These are phyloP conservation scores for Cygnus buccinator DNA, from an alignment of 2,113 vertebrate genomes.

Conservation along the genomic window DNA sequence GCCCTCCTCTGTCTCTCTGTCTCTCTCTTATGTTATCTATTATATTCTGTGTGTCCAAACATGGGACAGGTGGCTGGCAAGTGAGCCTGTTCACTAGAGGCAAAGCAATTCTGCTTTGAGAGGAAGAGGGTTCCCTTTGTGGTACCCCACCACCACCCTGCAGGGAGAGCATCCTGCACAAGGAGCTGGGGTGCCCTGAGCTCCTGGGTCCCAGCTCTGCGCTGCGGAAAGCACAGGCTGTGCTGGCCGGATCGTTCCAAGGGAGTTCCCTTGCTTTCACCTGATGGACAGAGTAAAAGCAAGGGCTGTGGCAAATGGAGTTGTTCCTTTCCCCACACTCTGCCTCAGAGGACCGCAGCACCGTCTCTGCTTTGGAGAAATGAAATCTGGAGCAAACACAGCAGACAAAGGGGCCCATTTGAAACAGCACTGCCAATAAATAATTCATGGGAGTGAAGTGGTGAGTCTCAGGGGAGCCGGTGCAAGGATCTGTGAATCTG, in stretches of 20 bases:
- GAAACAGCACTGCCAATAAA: constrained; percentile 11
- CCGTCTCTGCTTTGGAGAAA: not conserved
- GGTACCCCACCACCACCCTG: no score
- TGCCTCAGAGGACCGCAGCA: not conserved
- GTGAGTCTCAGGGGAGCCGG: constrained; percentile 59
- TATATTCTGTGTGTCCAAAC: not conserved
- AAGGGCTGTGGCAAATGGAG: not conserved
- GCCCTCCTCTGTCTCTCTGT: not conserved
- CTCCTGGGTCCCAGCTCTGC: not conserved
- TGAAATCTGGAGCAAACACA: not conserved
- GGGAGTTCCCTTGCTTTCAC: not conserved
- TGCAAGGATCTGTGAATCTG: constrained; percentile 48
- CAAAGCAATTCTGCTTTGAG: not conserved
- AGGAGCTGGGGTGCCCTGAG: not conserved
- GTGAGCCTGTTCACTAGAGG: not conserved
- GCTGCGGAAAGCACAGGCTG: not conserved
- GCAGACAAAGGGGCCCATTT: constrained; percentile 39
- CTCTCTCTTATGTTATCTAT: not conserved
- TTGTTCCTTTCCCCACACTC: not conserved
- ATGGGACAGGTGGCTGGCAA: not conserved
- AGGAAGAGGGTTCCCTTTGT: not conserved
- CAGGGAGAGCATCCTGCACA: not conserved
- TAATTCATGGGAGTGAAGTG: constrained; percentile 60
- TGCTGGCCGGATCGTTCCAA: no score
- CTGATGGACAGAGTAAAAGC: not conserved